Evolutionary conservation across 2,797 vertebrate genomes (phyloP), one percentile per base, ranked within the genome.

Genomic region (Tapirus indicus): DNA sequence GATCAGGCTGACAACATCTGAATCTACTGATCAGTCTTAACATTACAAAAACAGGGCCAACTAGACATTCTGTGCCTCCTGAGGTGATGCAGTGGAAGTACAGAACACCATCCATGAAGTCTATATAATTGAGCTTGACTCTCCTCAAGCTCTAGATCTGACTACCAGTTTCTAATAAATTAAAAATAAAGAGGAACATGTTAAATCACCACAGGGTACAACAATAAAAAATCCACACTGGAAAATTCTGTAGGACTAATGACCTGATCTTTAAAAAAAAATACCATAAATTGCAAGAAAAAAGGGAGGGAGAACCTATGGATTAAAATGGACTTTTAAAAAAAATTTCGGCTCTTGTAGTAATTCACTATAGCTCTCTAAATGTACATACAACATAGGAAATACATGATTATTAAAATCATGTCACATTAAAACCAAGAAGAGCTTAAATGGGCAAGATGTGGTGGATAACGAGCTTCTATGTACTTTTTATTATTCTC

Each of bases 351-450:
- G 56, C 38, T 95, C 16, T 82, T 44, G 14, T 38, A 47, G 72
- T 14, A 75, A 66, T 66, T 83, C 7, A 54, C 47, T 68, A 32
- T 54, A 85, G 16, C 56, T 87, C 25, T 88, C 29, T 84, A 38
- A 38, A 74, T n/a, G 52, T 68, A 78, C 18, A 18, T 60, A 69
- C 21, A 88, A 66, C 0, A 21, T 38, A 85, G 75, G 14, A 91
- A 68, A 85, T 95, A 25, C 12, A 32, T 35, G 47, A 72, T 25
- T 74, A 90, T 17, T 92, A 85, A 47, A 2, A 44, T 54, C 21
- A 27, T 77, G 17, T 75, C 35, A 68, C 23, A 91, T 85, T 71
- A 68, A 97, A 83, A 69, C 27, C 79, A 93, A 54, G 20, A 77
- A 82, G 7, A 80, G 11, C 16, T 80, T 74, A 38, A 62, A 38